Evolutionary conservation across 1,140 invertebrate genomes (phyloP), one percentile per base, ranked within the genome.

Genomic region (Drosophila sp.): DNA sequence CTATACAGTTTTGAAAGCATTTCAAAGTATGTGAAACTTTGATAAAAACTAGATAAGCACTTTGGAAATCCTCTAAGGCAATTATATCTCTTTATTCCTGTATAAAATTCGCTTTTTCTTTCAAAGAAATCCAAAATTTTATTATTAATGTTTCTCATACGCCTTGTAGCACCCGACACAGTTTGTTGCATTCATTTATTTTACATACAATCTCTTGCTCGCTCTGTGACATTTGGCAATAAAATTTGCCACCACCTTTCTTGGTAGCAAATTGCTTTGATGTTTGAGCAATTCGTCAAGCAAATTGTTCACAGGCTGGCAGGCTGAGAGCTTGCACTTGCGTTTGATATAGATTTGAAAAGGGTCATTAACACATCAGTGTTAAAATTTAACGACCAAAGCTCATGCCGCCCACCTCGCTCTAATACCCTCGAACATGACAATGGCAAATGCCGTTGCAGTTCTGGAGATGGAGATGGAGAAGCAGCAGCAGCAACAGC

Each of bases 301-400:
- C 79, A 86, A 86, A 76, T 82, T 69, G 66, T 54, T 63, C 68
- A 58, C 60, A 62, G 57, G 25, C 32, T 63, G 54, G n/a, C 63
- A 44, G 57, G 44, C 10, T 50, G 27, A 71, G 69, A 11, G 44
- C 2, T 27, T 75, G 77, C 63, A 75, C 68, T 68, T 40, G 47
- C 55, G 23, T 50, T 29, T 50, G 35, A 38, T 40, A 38, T 17
- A 11, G 66, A 2, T 33, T 72, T 67, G 50, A 60, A 41, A 60
- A 68, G 63, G 71, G 75, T 50, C 83, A 87, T 86, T 86, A 86
- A 87, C 82, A 86, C 82, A 86, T 87, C 79, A 76, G 82, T 82
- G 83, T 86, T 86, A 77, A 86, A 86, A 87, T 86, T 86, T 86
- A 82, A 86, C 83, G 82, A 87, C 66, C 75, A 62, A 56, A 65